phyloP scores from a whole-genome alignment of 2,888 invertebrate species.

The Troides oblongomaculatus region DNA sequence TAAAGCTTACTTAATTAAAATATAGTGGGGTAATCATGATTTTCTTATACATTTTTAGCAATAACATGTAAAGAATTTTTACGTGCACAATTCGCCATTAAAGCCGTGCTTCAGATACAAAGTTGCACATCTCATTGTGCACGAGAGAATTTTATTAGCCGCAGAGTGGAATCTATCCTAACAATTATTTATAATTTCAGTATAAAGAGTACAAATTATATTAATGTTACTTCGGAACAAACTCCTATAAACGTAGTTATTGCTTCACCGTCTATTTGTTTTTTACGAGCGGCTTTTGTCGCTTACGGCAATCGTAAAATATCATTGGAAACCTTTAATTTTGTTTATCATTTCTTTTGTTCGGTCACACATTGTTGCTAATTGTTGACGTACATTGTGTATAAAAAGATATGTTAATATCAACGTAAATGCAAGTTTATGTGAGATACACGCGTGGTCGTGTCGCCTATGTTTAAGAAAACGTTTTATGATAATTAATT shows the following conservation, averaged over 20 bases:
- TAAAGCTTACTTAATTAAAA: too few relatives aligned
- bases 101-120: background rate
- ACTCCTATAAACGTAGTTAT: constrained; percentile 32
- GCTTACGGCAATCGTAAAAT: constrained; percentile 73
- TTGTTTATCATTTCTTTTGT: constrained; percentile 73
- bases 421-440: constrained; percentile 22
- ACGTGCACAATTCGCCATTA: background rate
- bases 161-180: background rate
- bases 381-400: constrained; percentile 57
- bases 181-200: constrained; percentile 26
- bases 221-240: constrained; percentile 17
- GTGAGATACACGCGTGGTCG: constrained; percentile 27
- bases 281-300: constrained; percentile 70
- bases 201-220: constrained; percentile 31
- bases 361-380: constrained; percentile 61
- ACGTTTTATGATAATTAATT: constrained; percentile 27
- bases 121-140: constrained; percentile 6
- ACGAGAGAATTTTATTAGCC: constrained; percentile 12
- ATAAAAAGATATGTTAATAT: constrained; percentile 33
- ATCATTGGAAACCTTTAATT: constrained; percentile 74
- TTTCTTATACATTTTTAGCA: too few relatives aligned
- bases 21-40: too few relatives aligned
- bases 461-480: constrained; percentile 8
- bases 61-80: too few relatives aligned
- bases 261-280: constrained; percentile 57